These are phyloP conservation scores for Coccyzus lansbergi DNA, from an alignment of 2,797 vertebrate genomes.

Conservation along the genomic window DNA sequence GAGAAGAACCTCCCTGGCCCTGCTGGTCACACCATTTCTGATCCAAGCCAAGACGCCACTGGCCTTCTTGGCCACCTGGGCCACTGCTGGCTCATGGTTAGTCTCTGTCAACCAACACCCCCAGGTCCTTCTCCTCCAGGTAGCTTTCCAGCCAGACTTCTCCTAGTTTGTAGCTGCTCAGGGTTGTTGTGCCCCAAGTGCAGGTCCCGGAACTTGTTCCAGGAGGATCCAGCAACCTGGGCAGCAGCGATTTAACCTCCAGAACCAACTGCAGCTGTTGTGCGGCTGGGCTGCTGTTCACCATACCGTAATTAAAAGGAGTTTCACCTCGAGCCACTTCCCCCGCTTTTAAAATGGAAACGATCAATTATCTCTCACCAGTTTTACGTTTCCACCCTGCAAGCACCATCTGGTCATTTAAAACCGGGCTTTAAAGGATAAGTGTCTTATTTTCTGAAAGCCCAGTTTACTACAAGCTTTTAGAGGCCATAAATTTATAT, in stretches of 20 bases:
- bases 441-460: background rate
- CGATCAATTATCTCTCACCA: background rate
- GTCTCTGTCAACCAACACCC: too few species aligned
- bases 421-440: background rate
- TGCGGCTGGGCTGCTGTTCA: background rate
- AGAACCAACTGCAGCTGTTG: accelerated
- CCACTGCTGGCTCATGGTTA: too few species aligned
- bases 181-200: too few species aligned
- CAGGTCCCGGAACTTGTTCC: too few species aligned
- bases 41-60: too few species aligned
- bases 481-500: background rate
- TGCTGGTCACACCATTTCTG: too few species aligned
- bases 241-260: background rate
- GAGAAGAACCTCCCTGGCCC: too few species aligned
- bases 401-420: constrained; percentile 19
- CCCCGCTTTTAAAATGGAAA: background rate
- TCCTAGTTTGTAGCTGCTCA: too few species aligned
- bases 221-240: too few species aligned
- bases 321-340: background rate
- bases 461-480: constrained; percentile 4
- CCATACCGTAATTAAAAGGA: background rate
- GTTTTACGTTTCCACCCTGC: background rate
- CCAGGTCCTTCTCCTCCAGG: too few species aligned
- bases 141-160: too few species aligned
- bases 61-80: too few species aligned